Evolutionary conservation across 1,140 invertebrate species (phyloP).

Genomic region (Apocrypta bakeri): DNA sequence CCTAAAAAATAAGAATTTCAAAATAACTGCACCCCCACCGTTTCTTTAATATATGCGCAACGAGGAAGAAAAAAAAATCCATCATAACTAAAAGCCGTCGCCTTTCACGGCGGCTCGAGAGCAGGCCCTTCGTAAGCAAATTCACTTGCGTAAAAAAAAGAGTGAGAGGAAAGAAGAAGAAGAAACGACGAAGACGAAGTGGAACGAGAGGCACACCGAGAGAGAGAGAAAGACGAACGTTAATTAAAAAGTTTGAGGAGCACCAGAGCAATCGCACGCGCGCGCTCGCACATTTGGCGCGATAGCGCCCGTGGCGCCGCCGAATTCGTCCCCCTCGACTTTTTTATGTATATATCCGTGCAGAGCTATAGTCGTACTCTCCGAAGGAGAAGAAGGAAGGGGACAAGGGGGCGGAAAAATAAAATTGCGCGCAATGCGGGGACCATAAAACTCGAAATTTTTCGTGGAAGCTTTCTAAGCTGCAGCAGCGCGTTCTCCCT

Average conservation of each 20-base stretch:
- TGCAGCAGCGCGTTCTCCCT: neutral
- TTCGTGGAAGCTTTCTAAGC: constrained; percentile 40
- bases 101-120: neutral
- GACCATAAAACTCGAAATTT: constrained; percentile 52
- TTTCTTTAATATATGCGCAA: neutral
- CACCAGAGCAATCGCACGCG: neutral
- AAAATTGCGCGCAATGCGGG: constrained; percentile 49
- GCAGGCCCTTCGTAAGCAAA: constrained; percentile 2
- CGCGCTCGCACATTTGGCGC: neutral
- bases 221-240: neutral
- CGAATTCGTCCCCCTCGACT: neutral
- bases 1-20: neutral
- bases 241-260: constrained; percentile 35
- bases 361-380: neutral
- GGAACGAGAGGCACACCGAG: neutral
- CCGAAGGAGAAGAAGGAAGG: neutral
- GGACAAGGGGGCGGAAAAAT: constrained; percentile 4
- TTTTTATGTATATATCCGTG: constrained; percentile 16
- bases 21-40: neutral
- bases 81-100: constrained; percentile 20
- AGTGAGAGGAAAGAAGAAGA: neutral
- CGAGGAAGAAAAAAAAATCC: neutral
- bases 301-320: neutral
- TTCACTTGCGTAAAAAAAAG: constrained; percentile 6
- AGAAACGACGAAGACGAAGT: neutral